Conservation (phyloP, 2,888 invertebrate species). For the Adelphocoris suturalis region DNA sequence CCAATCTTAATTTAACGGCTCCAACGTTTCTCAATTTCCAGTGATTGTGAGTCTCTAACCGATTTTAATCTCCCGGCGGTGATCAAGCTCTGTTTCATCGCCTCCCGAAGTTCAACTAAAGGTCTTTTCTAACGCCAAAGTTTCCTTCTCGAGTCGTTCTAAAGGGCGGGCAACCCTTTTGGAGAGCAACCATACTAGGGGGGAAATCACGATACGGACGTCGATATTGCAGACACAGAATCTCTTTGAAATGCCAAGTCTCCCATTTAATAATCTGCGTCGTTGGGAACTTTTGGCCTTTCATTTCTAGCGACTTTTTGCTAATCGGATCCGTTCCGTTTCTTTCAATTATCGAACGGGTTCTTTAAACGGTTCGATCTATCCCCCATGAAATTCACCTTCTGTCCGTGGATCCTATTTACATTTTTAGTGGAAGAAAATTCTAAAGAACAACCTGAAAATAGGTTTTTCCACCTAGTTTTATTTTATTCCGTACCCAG, state of each 20-base stretch:
- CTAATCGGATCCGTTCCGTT: no score
- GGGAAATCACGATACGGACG: neutral
- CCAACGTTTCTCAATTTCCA: neutral
- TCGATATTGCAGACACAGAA: neutral
- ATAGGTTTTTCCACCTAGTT: no score
- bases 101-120: neutral
- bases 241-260: neutral
- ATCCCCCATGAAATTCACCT: no score
- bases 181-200: neutral
- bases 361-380: no score
- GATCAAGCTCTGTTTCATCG: neutral
- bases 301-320: no score
- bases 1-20: neutral
- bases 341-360: no score
- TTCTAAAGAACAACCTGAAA: no score
- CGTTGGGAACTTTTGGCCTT: no score
- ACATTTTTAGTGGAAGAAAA: no score
- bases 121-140: constrained; percentile 26
- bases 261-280: no score
- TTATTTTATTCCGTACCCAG: no score
- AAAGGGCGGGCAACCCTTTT: neutral
- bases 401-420: no score
- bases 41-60: neutral
- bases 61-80: neutral
- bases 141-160: neutral